These are phyloP conservation scores for Malurus leucopterus DNA, from an alignment of 2,797 vertebrate genomes.

Conservation along the genomic window DNA sequence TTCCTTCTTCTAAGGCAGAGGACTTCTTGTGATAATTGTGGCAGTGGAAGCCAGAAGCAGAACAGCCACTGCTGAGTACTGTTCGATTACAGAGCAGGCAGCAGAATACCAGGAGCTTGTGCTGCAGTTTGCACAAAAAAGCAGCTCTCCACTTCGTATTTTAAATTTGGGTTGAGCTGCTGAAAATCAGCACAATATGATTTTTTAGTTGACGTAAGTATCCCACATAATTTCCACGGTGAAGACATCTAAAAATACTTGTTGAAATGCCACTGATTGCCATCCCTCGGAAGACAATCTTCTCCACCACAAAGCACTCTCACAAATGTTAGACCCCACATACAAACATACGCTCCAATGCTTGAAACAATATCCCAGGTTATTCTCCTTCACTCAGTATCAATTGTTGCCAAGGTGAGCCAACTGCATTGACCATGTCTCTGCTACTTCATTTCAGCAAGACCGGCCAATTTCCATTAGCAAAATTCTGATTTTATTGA, in stretches of 20 bases:
- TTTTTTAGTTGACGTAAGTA: not conserved
- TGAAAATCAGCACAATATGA: not conserved
- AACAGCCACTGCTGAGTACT: not conserved
- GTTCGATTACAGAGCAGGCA: not conserved
- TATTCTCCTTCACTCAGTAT: not conserved
- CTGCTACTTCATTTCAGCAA: not conserved
- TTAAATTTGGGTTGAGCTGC: not conserved
- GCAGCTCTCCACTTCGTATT: not conserved
- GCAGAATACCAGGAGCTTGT: not conserved
- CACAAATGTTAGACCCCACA: not conserved
- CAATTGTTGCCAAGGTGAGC: not conserved
- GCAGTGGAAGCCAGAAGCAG: not conserved
- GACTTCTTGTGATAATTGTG: not conserved
- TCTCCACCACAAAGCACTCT: not conserved
- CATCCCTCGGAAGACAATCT: not conserved
- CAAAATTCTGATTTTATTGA: not conserved
- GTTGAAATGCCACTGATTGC: not conserved
- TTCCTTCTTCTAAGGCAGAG: not conserved
- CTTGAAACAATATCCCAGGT: not conserved
- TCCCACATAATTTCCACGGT: not conserved
- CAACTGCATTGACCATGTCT: not conserved
- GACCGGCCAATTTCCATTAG: not conserved
- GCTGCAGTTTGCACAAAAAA: not conserved
- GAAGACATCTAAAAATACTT: slow-evolving; percentile 13
- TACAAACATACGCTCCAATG: rapidly evolving